phyloP scores from a whole-genome alignment of 2,888 invertebrate genomes.

The Scaptomyza polygonia region DNA sequence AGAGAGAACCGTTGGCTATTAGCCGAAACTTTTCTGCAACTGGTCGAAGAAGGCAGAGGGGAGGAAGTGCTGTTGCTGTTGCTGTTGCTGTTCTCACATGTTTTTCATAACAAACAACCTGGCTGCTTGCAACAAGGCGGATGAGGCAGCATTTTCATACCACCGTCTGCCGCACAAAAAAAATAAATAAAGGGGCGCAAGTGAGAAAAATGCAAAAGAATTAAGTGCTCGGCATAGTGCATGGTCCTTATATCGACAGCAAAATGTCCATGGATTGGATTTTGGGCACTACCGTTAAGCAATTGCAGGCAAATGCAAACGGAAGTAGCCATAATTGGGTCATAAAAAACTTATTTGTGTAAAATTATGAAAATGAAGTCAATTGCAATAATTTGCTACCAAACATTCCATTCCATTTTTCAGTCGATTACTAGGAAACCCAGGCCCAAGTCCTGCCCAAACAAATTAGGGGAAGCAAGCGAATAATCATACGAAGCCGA shows the following conservation, averaged over 20 bases:
- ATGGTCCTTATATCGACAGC: slow-evolving; percentile 27
- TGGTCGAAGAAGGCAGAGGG: not conserved
- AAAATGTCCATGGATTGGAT: slow-evolving; percentile 34
- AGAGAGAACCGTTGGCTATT: slow-evolving; percentile 39
- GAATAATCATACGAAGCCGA: slow-evolving; percentile 10
- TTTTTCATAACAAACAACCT: slow-evolving; percentile 56
- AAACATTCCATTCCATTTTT: slow-evolving; percentile 30
- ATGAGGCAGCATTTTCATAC: slow-evolving; percentile 21
- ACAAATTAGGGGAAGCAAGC: slow-evolving; percentile 28
- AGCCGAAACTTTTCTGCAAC: slow-evolving; percentile 29
- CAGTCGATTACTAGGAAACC: slow-evolving; percentile 62
- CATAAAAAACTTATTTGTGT: slow-evolving; percentile 78
- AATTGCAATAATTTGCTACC: slow-evolving; percentile 73
- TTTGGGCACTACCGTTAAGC: slow-evolving; percentile 5
- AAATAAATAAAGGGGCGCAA: slow-evolving; percentile 53
- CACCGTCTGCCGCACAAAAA: slow-evolving; percentile 50
- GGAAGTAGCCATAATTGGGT: slow-evolving; percentile 68
- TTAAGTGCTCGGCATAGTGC: slow-evolving; percentile 34
- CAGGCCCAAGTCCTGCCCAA: slow-evolving; percentile 6
- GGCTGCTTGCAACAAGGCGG: slow-evolving; percentile 7
- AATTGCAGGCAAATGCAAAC: not conserved
- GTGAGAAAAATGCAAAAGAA: slow-evolving; percentile 66
- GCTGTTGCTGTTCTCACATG: slow-evolving; percentile 57
- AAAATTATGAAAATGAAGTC: slow-evolving; percentile 78
- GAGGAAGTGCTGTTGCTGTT: slow-evolving; percentile 14